Evolutionary conservation across 2,797 vertebrate genomes (phyloP), one percentile per base, ranked within the genome.

Genomic region (Petrocephalus schoutedeni): DNA sequence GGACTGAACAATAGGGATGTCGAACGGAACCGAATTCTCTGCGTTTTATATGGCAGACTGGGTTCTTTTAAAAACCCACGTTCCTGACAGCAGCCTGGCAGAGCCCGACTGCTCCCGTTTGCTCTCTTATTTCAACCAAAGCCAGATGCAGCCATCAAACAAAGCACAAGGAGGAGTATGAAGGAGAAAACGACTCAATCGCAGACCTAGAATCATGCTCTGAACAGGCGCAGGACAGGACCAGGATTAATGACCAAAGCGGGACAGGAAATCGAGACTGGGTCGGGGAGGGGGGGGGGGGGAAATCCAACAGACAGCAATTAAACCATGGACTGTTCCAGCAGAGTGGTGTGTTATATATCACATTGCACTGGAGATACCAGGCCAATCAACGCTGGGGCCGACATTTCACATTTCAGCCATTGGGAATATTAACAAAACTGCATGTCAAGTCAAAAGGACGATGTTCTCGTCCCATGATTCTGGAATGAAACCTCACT

Each of bases 1-100:
- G 71, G 86, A 88, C 88, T 84, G 61, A 91, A 56, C 64, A 90
- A 89, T 57, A 58, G 82, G 36, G 82, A 67, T 49, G 16, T 84
- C 64, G 14, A 88, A 67, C 7, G 87, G 36, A n/a, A 45, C 58
- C 53, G 36, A 23, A 56, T 51, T 89, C 87, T 23, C 67, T 54
- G 71, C 89, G 84, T 49, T 71, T 57, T 83, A 82, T 53, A 89
- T 21, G 32, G 85, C 80, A 85, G 74, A n/a, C 16, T 19, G 7
- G 41, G 6, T 84, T 84, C 32, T 83, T 87, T 88, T 49, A 28
- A 41, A 54, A 21, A 58, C 41, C 1, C 53, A 71, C 56, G 28
- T 71, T 71, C 23, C 59, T 54, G 49, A 71, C 51, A 67, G 10
- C 87, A 85, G 45, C 4, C 19, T 54, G 23, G 49, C 82, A 10